Conservation (phyloP, 2,888 invertebrate species). For the Chymomyza procnemis region DNA sequence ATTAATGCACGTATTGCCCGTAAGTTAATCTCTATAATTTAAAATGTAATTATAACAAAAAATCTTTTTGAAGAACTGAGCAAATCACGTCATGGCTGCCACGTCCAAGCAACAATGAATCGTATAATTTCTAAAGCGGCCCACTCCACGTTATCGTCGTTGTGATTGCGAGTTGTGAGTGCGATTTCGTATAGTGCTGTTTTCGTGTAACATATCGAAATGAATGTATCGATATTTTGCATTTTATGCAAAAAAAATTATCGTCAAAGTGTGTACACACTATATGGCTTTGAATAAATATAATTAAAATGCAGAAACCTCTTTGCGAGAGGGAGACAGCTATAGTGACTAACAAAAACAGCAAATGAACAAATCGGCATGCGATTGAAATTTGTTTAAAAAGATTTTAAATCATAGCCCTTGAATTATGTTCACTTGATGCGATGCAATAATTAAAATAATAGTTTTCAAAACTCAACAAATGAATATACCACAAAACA, state of each 20-base stretch:
- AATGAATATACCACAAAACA: constrained; percentile 1
- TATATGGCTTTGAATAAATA: constrained; percentile 12
- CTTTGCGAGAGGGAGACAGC: constrained; percentile 27
- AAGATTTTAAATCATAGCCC: too few species aligned
- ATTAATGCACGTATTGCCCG: constrained; percentile 67
- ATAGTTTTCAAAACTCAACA: too few species aligned
- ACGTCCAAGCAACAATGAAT: constrained; percentile 79
- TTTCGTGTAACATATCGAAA: constrained; percentile 16
- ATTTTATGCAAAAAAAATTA: constrained; percentile 3
- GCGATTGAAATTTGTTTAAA: too few species aligned
- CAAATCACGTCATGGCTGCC: constrained; percentile 79
- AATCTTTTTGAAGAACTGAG: constrained; percentile 72
- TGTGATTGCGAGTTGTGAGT: constrained; percentile 54
- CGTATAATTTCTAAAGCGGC: constrained; percentile 68
- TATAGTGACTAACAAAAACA: constrained; percentile 14
- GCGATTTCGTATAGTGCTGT: constrained; percentile 35
- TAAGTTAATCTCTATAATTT: constrained; percentile 65
- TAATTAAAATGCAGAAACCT: not conserved
- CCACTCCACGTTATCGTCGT: constrained; percentile 56
- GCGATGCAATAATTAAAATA: too few species aligned
- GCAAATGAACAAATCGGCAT: constrained; percentile 26
- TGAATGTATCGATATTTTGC: constrained; percentile 19
- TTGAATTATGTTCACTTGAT: too few species aligned
- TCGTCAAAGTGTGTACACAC: constrained; percentile 49
- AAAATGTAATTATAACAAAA: constrained; percentile 68